phyloP scores from a whole-genome alignment of 2,888 invertebrate genomes.

The Toxonevra muliebris region DNA sequence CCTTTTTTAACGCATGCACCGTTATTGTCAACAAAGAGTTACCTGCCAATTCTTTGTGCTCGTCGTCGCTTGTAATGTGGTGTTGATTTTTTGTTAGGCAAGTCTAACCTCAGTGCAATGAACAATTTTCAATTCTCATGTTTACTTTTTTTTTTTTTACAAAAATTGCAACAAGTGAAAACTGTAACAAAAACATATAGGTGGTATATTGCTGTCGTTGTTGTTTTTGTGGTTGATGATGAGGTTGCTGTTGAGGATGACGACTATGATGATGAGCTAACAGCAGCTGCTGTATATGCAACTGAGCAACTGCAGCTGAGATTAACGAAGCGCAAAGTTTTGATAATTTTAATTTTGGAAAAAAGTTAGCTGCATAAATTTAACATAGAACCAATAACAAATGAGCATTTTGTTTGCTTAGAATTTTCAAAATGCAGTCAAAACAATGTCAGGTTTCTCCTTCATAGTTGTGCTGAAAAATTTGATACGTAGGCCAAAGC shows the following conservation, averaged over 20 bases:
- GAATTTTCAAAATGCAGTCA: conserved; percentile 23
- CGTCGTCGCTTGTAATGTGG: neutral
- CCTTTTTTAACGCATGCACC: neutral
- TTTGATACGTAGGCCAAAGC: neutral
- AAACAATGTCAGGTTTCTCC: conserved; percentile 15
- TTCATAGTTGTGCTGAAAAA: conserved; percentile 2
- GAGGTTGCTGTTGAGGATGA: neutral
- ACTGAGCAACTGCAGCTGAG: conserved; percentile 46
- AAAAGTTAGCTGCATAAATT: neutral
- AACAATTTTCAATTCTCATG: too few relatives aligned
- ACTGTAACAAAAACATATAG: too few relatives aligned
- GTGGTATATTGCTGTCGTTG: neutral
- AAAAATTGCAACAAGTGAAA: too few relatives aligned
- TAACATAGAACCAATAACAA: neutral
- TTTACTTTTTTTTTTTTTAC: too few relatives aligned
- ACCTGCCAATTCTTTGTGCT: neutral
- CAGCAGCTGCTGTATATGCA: neutral
- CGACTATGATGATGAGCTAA: neutral
- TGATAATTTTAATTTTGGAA: conserved; percentile 44
- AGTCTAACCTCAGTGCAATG: neutral
- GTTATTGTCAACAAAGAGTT: neutral
- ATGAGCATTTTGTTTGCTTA: conserved; percentile 1
- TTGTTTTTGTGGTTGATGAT: neutral
- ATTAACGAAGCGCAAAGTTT: conserved; percentile 61
- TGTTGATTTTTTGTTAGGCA: neutral